Conservation (phyloP, 2,888 invertebrate genomes). For the Parnassius apollo region DNA sequence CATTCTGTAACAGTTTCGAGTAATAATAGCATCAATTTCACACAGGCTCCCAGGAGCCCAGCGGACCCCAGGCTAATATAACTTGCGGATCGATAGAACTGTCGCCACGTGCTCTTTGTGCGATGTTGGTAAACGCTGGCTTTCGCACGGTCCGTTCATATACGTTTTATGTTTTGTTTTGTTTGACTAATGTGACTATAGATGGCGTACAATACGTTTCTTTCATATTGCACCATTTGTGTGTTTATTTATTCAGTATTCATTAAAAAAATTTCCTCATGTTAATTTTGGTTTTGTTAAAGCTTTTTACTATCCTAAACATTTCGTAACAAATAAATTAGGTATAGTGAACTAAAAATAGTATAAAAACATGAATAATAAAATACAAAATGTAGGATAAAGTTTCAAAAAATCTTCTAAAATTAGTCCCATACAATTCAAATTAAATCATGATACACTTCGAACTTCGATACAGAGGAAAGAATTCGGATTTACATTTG, state of each 20-base stretch:
- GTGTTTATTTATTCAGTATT: no score
- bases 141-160: constrained; percentile 2
- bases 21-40: constrained; percentile 67
- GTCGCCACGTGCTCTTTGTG: constrained; percentile 18
- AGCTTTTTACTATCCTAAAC: no score
- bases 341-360: no score
- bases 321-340: no score
- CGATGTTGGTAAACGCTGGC: constrained; percentile 1
- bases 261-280: no score
- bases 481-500: constrained; percentile 33
- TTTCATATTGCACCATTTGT: no score
- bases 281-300: no score
- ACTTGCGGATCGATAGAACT: constrained; percentile 18
- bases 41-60: constrained; percentile 45
- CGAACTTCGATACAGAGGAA: constrained; percentile 2
- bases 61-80: constrained; percentile 39
- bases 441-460: constrained; percentile 8
- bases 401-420: not conserved
- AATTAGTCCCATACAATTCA: constrained; percentile 2
- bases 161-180: not conserved
- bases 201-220: not conserved
- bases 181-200: not conserved
- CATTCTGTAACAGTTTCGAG: constrained; percentile 32
- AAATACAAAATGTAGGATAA: not conserved
- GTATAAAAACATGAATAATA: not conserved